These are phyloP conservation scores for Apamea epomidion DNA, from an alignment of 2,888 invertebrate species.

Conservation along the genomic window DNA sequence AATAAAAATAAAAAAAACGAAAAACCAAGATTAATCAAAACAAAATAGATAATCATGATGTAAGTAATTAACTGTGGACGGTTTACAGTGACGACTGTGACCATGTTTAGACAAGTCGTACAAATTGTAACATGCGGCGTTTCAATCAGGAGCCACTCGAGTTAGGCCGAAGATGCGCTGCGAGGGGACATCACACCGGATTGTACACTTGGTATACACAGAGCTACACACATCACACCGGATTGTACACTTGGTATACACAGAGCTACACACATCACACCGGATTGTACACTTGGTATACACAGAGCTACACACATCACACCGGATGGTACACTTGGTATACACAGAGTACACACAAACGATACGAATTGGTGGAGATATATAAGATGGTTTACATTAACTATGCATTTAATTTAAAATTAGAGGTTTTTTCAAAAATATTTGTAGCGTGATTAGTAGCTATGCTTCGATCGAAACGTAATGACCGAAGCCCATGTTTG, in stretches of 20 bases:
- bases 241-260: slow-evolving; percentile 57
- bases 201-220: slow-evolving; percentile 46
- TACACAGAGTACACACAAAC: not conserved
- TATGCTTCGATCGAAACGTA: not conserved
- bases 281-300: slow-evolving; percentile 59
- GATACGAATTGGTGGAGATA: not conserved
- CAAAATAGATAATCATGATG: not conserved
- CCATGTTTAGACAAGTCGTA: slow-evolving; percentile 28
- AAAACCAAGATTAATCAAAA: not conserved
- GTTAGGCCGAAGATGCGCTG: slow-evolving; percentile 5
- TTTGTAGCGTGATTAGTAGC: not conserved
- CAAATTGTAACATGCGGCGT: slow-evolving; percentile 77
- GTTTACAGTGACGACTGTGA: not conserved
- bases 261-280: slow-evolving; percentile 22
- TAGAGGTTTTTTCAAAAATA: not conserved
- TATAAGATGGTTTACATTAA: not conserved
- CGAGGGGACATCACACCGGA: slow-evolving; percentile 59
- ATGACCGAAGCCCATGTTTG: not conserved
- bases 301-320: slow-evolving; percentile 16
- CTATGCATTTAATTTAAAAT: not conserved
- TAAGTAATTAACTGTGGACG: not conserved
- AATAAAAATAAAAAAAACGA: no score
- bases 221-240: slow-evolving; percentile 32
- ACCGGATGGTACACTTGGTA: slow-evolving; percentile 60
- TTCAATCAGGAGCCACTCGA: slow-evolving; percentile 76